Conservation (phyloP, 37 sponge, comb jelly and placozoan genomes). For the Spongilla lacustris region DNA sequence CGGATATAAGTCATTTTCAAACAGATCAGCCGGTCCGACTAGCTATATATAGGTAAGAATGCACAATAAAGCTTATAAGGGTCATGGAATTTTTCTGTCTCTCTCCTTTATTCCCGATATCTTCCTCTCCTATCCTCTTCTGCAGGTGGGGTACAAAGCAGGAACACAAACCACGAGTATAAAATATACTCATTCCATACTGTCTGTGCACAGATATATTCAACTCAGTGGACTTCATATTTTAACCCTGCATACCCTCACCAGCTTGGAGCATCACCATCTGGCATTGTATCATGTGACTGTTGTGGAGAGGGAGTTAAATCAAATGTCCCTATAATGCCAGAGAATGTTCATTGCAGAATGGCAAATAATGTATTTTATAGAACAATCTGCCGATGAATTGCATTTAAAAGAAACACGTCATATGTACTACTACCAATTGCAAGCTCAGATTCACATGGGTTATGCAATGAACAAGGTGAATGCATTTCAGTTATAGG, state of each 20-base stretch:
- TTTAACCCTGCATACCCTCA: constrained; percentile 43
- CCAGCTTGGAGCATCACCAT: constrained; percentile 54
- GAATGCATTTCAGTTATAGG: constrained; percentile 14
- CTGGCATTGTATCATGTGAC: constrained; percentile 37
- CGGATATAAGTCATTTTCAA: background rate
- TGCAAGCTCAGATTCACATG: constrained; percentile 34
- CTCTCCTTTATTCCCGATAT: background rate
- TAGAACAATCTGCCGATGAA: background rate
- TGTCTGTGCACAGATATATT: constrained; percentile 7
- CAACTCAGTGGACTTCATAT: constrained; percentile 23
- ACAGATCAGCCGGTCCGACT: no score
- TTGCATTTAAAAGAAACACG: background rate
- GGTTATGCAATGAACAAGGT: constrained; percentile 15
- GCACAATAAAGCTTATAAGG: background rate
- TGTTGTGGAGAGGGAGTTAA: constrained; percentile 64
- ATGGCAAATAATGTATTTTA: background rate
- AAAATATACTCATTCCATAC: constrained; percentile 7
- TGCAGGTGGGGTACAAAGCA: constrained; percentile 11
- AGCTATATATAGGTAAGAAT: background rate
- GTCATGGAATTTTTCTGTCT: background rate
- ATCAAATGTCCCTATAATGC: constrained; percentile 32
- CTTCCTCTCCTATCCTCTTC: background rate
- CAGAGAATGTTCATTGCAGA: background rate
- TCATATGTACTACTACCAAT: constrained; percentile 48
- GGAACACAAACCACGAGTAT: constrained; percentile 9